Percentiles rank a stretch among this genome's conserved stretches.
Evolutionary conservation across 1,140 invertebrate genomes (phyloP).

Genomic region (Heliconius congener): DNA sequence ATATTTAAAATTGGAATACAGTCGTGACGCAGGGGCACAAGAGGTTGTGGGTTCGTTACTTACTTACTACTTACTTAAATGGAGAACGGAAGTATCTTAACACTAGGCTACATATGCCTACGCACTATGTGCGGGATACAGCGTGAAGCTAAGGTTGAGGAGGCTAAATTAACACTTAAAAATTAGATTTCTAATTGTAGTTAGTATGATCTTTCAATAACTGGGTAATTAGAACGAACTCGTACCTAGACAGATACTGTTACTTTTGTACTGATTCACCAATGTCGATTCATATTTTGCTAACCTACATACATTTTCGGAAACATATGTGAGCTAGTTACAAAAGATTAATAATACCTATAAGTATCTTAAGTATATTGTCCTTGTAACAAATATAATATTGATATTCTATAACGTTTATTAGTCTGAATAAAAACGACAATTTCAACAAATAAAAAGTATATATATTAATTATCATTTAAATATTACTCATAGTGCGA

Average conservation of each 20-base stretch:
- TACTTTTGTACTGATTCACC: conserved; percentile 66
- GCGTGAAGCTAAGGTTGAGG: no score
- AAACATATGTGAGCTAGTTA: conserved; percentile 29
- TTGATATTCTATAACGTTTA: background rate
- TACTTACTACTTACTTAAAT: no score
- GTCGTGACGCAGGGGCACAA: no score
- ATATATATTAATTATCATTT: conserved; percentile 15
- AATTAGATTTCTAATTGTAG: conserved; percentile 36
- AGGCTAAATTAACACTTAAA: background rate
- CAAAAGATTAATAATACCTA: background rate
- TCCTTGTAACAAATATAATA: conserved; percentile 3
- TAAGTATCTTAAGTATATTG: background rate
- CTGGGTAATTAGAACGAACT: conserved; percentile 66
- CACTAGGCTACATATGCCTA: no score
- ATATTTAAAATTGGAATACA: no score
- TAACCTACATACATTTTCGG: conserved; percentile 58
- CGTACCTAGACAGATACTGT: conserved; percentile 65
- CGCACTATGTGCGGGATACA: no score
- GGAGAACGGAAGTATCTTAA: no score
- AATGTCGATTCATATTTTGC: conserved; percentile 53
- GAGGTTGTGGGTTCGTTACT: no score
- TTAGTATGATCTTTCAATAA: conserved; percentile 66
- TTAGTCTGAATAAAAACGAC: background rate
- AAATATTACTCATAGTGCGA: conserved; percentile 10
- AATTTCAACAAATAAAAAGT: background rate